Base-by-base conservation (phyloP, 2,888 invertebrate genomes). In the Venustoraphidia nigricollis region DNA sequence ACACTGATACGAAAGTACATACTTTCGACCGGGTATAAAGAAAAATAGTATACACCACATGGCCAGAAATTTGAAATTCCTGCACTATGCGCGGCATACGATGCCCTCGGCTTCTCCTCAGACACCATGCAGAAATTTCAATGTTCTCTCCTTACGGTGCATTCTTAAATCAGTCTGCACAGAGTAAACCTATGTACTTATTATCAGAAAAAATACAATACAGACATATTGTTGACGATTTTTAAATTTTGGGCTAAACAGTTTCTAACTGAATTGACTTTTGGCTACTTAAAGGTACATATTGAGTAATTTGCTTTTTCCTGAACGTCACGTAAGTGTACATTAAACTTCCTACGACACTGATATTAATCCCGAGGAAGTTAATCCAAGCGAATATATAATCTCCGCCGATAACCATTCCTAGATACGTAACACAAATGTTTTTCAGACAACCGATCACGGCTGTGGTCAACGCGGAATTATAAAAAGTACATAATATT, bases 371-470 rank as follows among this genome's bases (percentile, higher is more conserved):
- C 13, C 98, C 98, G 52, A 92, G 73, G 69, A 97, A 98, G 67
- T 98, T 98, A 36, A 88, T 72, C 81, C 83, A 83, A 2, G 89
- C 85, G 66, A 95, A 98, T 51, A 95, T 79, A 67, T 98, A 98
- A 67, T 98, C 98, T 10, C 96, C 97, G 41, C 96, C 97, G 49
- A 97, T 87, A 41, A 95, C 79, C 96, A 98, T 98, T 34, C 97
- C 97, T 53, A 94, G 72, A 68, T 98, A 98, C 1, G 98, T 98
- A 4, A 98, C 90, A 56, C 93, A 79, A 56, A 98, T 88, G 69
- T 98, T 98, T 72, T 98, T 98, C 48, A 98, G 73, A 61, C 97
- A 96, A 6, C 98, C 98, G 55, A 98, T 91, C 51, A 98, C 95
- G 6, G 96, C 95, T 1, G 98, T 98, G 0, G 98, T 98, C 44